Evolutionary conservation across 2,888 invertebrate genomes (phyloP), one percentile per base, ranked within the genome.

Genomic region (Cephus pygmeus): DNA sequence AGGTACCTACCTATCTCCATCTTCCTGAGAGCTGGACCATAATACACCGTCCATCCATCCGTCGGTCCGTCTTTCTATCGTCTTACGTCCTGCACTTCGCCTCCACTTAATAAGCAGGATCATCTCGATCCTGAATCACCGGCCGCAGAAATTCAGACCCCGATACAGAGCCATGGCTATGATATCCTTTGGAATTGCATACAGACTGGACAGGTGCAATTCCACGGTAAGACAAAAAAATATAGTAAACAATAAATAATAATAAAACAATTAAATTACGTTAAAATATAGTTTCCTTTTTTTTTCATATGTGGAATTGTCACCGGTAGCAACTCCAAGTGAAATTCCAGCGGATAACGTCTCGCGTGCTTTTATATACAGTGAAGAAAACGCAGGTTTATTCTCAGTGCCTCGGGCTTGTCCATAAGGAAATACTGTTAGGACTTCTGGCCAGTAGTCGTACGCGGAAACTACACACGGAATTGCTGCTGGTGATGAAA

Each of bases 41-140:
- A 90, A 90, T 90, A 89, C 89, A 88, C 87, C 87, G 86, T 82
- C 83, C 81, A 82, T 34, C 33, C 71, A 34, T 56, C 23, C 56
- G 56, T 56, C 56, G 78, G 77, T 80, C 80, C 75, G 80, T 78
- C 73, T 76, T 74, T 35, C 69, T 77, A 73, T 71, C 71, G 71
- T 34, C 71, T 31, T 71, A 30, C 71, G 71, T 71, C 34, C 83
- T 82, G 86, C 85, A 85, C 88, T 89, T 88, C 12, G 89, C 88
- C 90, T 90, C 90, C 90, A 90, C 90, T 91, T 91, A 91, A 91
- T 91, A 91, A 91, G 90, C 90, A 86, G 89, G 89, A 90, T 90
- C 89, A 87, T 88, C 87, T 82, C 83, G 82, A 86, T 86, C 86
- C 86, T 87, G 90, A 89, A 89, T 87, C 89, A 88, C 85, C 89